Evolutionary conservation across 2,888 invertebrate genomes (phyloP).

Genomic region (Pyrrhia umbra): DNA sequence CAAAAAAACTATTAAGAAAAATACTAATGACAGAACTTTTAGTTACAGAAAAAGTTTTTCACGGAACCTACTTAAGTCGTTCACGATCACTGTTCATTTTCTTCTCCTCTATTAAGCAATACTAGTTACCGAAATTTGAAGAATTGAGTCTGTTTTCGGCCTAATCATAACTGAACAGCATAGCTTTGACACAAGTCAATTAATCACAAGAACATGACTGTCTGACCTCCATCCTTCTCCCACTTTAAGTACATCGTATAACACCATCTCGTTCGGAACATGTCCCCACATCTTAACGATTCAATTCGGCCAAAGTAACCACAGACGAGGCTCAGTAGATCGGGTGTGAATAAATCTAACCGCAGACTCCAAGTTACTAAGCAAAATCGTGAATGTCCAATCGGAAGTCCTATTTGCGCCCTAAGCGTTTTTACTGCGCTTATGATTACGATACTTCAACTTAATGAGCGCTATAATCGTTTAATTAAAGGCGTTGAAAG

Average conservation of each 20-base stretch:
- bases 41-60: background rate
- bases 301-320: slow-evolving; percentile 74
- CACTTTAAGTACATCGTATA: slow-evolving; percentile 54
- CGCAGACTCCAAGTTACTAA: slow-evolving; percentile 63
- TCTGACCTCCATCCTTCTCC: slow-evolving; percentile 58
- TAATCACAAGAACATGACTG: slow-evolving; percentile 68
- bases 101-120: slow-evolving; percentile 15
- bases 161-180: slow-evolving; percentile 65
- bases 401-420: slow-evolving; percentile 58
- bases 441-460: slow-evolving; percentile 62
- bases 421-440: slow-evolving; percentile 59
- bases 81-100: background rate
- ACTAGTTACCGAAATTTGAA: slow-evolving; percentile 8
- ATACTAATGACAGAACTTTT: background rate
- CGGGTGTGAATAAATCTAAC: slow-evolving; percentile 72
- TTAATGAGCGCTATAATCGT: slow-evolving; percentile 65
- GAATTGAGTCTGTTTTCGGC: slow-evolving; percentile 69
- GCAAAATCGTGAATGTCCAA: slow-evolving; percentile 64
- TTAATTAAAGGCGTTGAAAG: slow-evolving; percentile 65
- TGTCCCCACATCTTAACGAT: slow-evolving; percentile 74
- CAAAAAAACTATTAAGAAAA: slow-evolving; percentile 4
- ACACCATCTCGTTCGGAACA: slow-evolving; percentile 63
- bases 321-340: slow-evolving; percentile 66
- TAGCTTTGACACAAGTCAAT: slow-evolving; percentile 69
- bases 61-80: background rate